These are phyloP conservation scores for Eubasilissa splendida DNA, from an alignment of 2,888 invertebrate species.

Conservation along the genomic window DNA sequence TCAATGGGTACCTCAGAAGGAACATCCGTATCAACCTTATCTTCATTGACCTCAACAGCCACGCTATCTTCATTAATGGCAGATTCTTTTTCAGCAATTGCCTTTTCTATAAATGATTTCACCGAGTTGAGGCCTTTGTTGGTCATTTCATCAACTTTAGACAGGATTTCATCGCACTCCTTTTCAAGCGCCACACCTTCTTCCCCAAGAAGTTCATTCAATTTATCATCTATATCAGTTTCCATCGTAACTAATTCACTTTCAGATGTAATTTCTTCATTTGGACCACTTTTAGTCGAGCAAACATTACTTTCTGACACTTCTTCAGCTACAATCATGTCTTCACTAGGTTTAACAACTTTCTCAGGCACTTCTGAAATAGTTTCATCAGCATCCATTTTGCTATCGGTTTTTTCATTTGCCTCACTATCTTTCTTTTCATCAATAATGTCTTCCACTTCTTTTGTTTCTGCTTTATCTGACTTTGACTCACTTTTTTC, in stretches of 20 bases:
- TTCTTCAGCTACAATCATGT: constrained; percentile 61
- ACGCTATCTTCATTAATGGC: constrained; percentile 3
- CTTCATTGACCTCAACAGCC: neutral
- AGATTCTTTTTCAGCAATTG: constrained; percentile 30
- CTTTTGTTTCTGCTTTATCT: constrained; percentile 59
- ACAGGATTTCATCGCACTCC: constrained; percentile 70
- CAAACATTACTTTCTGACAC: constrained; percentile 47
- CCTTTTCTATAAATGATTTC: constrained; percentile 47
- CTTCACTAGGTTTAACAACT: constrained; percentile 11
- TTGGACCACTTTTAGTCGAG: constrained; percentile 57
- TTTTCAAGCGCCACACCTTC: constrained; percentile 69
- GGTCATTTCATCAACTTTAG: constrained; percentile 69
- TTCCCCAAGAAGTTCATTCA: constrained; percentile 67
- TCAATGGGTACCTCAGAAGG: neutral
- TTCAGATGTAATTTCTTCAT: constrained; percentile 61
- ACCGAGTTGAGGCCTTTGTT: constrained; percentile 56
- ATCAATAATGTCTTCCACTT: neutral
- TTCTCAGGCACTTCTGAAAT: constrained; percentile 46
- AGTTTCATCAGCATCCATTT: constrained; percentile 8
- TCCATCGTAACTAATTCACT: constrained; percentile 59
- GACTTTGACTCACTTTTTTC: constrained; percentile 58
- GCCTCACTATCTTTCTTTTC: neutral
- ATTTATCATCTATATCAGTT: constrained; percentile 62
- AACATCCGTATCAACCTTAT: neutral
- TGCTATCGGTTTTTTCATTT: neutral